Evolutionary conservation across 1,140 invertebrate species (phyloP).

Genomic region (Drosophila lowei): DNA sequence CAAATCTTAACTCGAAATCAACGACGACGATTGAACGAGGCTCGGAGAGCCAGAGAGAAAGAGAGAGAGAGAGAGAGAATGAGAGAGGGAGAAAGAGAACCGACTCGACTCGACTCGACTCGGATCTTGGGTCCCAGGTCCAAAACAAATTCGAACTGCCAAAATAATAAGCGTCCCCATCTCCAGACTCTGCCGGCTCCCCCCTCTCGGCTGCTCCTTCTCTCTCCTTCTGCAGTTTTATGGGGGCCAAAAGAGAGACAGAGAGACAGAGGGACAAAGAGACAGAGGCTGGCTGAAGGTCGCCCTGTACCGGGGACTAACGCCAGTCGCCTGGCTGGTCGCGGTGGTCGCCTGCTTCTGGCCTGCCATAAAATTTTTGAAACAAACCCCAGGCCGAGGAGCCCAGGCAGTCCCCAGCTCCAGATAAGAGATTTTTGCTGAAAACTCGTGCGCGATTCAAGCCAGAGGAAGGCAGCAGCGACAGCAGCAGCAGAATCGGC

Average conservation of each 20-base stretch:
- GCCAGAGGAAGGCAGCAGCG: constrained; percentile 54
- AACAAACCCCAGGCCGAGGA: constrained; percentile 15
- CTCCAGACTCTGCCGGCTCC: too few relatives aligned
- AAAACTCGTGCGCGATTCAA: constrained; percentile 70
- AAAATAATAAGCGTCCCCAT: constrained; percentile 69
- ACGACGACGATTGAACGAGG: constrained; percentile 19
- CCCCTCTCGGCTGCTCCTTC: background rate
- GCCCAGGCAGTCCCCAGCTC: background rate
- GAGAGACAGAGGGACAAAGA: background rate
- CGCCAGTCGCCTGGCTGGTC: constrained; percentile 12
- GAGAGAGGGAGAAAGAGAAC: background rate
- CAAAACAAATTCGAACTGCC: constrained; percentile 80
- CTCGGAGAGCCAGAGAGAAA: too few relatives aligned
- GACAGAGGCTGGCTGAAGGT: constrained; percentile 17
- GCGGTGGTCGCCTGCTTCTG: constrained; percentile 13
- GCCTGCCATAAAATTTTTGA: constrained; percentile 75
- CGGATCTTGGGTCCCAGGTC: constrained; percentile 39
- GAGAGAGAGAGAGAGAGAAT: too few relatives aligned
- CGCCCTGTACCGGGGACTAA: constrained; percentile 23
- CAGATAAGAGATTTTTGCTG: constrained; percentile 80
- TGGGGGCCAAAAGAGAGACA: constrained; percentile 18
- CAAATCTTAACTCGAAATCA: constrained; percentile 83
- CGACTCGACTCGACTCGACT: background rate
- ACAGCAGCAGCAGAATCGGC: constrained; percentile 21
- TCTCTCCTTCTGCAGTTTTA: constrained; percentile 27